Evolutionary conservation across 2,888 invertebrate species (phyloP).

Genomic region (Hyposoter didymator): DNA sequence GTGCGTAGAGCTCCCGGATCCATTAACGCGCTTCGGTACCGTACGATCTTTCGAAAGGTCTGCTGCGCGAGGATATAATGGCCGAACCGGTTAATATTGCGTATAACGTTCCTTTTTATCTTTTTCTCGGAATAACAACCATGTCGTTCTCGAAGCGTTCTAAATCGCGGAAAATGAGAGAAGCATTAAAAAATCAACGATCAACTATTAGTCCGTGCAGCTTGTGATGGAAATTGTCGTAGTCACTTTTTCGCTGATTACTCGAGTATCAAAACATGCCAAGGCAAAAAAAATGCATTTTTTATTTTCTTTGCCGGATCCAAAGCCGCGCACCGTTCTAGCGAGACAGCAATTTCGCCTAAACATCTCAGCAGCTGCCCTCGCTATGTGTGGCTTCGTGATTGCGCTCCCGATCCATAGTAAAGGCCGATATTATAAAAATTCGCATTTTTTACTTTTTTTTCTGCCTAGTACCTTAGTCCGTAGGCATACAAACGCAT

Average conservation of each 20-base stretch:
- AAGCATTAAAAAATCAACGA: conserved; percentile 9
- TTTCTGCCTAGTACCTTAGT: conserved; percentile 33
- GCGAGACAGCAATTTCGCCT: conserved; percentile 74
- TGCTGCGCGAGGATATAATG: conserved; percentile 30
- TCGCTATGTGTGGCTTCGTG: conserved; percentile 33
- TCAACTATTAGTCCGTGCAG: conserved; percentile 41
- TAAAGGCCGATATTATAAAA: conserved; percentile 46
- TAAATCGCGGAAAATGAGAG: conserved; percentile 24
- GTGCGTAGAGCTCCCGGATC: conserved; percentile 28
- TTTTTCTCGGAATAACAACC: conserved; percentile 28
- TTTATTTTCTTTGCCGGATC: background rate
- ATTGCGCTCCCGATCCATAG: conserved; percentile 56
- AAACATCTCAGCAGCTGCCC: conserved; percentile 75
- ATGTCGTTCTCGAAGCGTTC: conserved; percentile 8
- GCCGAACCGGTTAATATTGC: conserved; percentile 53
- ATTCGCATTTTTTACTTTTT: conserved; percentile 33
- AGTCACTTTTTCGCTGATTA: conserved; percentile 2
- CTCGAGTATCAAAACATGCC: conserved; percentile 49
- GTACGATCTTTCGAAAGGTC: conserved; percentile 31
- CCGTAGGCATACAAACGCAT: background rate
- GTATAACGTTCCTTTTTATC: conserved; percentile 3
- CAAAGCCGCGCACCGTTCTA: conserved; percentile 70
- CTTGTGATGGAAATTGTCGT: conserved; percentile 26
- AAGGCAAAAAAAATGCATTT: conserved; percentile 17
- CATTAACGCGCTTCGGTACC: conserved; percentile 53